Percentiles rank a stretch among this genome's conserved stretches.
These are phyloP conservation scores for Sericinus montela DNA, from an alignment of 2,888 invertebrate species.

Conservation along the genomic window DNA sequence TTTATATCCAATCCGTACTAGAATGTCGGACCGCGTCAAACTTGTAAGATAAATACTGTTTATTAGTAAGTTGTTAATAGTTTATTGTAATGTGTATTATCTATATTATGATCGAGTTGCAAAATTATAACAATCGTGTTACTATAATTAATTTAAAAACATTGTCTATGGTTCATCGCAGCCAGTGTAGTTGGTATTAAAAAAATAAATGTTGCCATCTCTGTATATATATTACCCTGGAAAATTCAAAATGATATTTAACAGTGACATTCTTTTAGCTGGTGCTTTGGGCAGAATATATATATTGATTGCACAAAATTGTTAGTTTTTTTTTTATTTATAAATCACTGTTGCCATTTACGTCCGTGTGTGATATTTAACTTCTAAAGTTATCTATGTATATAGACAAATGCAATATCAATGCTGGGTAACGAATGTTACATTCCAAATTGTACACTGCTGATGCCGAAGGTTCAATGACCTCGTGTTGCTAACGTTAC, in stretches of 20 bases:
- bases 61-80: slow-evolving; percentile 77
- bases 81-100: slow-evolving; percentile 64
- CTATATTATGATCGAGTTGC: slow-evolving; percentile 64
- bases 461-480: slow-evolving; percentile 31
- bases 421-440: slow-evolving; percentile 36
- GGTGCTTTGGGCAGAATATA: slow-evolving; percentile 41
- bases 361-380: slow-evolving; percentile 19
- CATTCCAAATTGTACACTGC: slow-evolving; percentile 54
- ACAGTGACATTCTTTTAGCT: slow-evolving; percentile 41
- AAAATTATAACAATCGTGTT: slow-evolving; percentile 58
- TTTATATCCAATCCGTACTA: slow-evolving; percentile 18
- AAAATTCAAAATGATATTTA: slow-evolving; percentile 39
- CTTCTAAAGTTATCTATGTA: slow-evolving; percentile 25
- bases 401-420: slow-evolving; percentile 12
- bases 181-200: slow-evolving; percentile 29
- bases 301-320: slow-evolving; percentile 50
- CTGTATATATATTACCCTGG: slow-evolving; percentile 54
- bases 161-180: slow-evolving; percentile 29
- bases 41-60: slow-evolving; percentile 71
- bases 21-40: slow-evolving; percentile 36
- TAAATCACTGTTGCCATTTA: slow-evolving; percentile 18
- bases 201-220: slow-evolving; percentile 43
- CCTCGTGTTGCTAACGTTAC: slow-evolving; percentile 51
- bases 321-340: slow-evolving; percentile 38
- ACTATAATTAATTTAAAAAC: slow-evolving; percentile 31